Evolutionary conservation across 2,113 vertebrate genomes (phyloP), one percentile per base, ranked within the genome.

Genomic region (Elachura formosa): DNA sequence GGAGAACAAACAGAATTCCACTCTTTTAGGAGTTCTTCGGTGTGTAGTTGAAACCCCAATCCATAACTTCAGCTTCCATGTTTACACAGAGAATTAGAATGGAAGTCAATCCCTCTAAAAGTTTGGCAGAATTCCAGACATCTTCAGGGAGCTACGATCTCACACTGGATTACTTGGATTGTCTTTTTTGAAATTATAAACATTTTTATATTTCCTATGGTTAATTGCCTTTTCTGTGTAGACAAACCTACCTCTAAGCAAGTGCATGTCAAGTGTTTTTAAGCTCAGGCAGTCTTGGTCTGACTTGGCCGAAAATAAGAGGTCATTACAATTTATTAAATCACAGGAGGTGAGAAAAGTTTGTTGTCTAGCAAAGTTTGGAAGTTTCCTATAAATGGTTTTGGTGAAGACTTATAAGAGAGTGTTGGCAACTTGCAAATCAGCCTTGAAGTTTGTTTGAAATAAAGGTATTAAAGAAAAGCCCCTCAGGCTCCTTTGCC

Each of bases 381-480:
- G 45, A 74, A 80, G 51, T 61, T 68, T 91, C 54, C 66, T 22
- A 46, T 83, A 74, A 87, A 81, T 77, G 24, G 55, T 80, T 88
- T 84, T 67, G n/a, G 48, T 84, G 33, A 84, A 89, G 34, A 52
- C 68, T 93, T 48, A n/a, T n/a, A n/a, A 63, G 63, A 82, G n/a
- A 66, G 14, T 33, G 22, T 59, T 90, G 89, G 59, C 46, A 91
- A 92, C 63, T 81, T 85, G 61, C 25, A 52, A 79, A 59, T 67
- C 58, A 92, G 41, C 28, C 66, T 93, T 94, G 88, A 73, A 87
- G 61, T 96, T 91, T 92, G 56, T 85, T 83, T 63, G 41, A 75
- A 96, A 96, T 97, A 97, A 97, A 96, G 31, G 31, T 71, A 40
- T 94, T 84, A 68, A 90, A 77, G 0, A 5, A 28, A 89, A 77